phyloP scores from a whole-genome alignment of 2,888 invertebrate genomes.

The Cynaeus angustus region DNA sequence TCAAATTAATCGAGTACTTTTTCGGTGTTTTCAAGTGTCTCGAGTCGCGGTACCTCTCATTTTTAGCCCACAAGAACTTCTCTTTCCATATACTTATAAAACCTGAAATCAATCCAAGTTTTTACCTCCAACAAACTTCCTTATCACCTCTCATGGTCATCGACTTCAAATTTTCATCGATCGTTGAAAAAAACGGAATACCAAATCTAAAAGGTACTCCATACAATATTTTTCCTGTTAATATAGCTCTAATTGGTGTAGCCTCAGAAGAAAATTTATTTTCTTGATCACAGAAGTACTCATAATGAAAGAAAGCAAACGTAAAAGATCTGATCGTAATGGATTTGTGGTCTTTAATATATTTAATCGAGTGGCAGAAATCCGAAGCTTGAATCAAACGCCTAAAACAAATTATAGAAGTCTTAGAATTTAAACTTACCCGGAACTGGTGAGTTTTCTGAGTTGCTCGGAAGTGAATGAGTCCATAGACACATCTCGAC shows the following conservation, averaged over 20 bases:
- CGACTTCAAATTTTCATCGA: conserved; percentile 8
- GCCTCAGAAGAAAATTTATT: neutral
- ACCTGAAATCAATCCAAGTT: no score
- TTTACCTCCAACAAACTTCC: no score
- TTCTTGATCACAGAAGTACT: neutral
- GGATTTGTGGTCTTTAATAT: conserved; percentile 7
- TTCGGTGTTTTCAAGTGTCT: no score
- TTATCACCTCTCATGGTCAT: neutral
- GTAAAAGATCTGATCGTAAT: neutral
- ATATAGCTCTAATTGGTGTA: neutral
- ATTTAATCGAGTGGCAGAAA: neutral
- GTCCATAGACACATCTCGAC: neutral
- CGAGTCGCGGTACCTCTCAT: no score
- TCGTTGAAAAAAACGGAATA: conserved; percentile 1
- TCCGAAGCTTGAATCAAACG: neutral
- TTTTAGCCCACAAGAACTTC: no score
- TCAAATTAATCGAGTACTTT: no score
- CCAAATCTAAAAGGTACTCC: conserved; percentile 15
- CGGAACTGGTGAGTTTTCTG: neutral
- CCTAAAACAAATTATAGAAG: neutral
- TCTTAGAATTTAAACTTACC: neutral
- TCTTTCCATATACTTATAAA: no score
- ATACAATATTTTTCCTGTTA: neutral
- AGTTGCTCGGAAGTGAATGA: neutral
- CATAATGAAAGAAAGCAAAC: conserved; percentile 2